Conservation (phyloP, 2,797 vertebrate species). For the Phrynocephalus forsythii region DNA sequence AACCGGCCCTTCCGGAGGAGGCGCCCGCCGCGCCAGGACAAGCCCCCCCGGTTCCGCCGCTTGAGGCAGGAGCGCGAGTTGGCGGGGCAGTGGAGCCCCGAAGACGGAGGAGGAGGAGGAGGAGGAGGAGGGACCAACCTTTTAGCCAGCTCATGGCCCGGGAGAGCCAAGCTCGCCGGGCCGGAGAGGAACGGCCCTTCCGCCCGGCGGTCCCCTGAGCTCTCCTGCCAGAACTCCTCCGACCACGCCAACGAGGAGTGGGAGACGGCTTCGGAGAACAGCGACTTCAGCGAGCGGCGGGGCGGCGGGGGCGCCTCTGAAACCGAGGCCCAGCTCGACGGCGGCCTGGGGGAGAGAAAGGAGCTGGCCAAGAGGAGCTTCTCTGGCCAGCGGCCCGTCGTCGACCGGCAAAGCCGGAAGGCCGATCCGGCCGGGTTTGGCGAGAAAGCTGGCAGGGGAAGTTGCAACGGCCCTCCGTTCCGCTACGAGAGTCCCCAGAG, state of each 20-base stretch:
- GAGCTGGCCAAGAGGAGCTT: conserved; percentile 97
- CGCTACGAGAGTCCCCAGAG: conserved; percentile 90
- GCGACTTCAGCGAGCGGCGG: conserved; percentile 91
- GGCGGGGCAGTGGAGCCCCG: conserved; percentile 87
- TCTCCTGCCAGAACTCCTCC: conserved; percentile 81
- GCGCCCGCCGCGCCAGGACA: conserved; percentile 95
- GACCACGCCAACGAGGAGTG: conserved; percentile 91
- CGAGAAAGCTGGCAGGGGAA: conserved; percentile 81
- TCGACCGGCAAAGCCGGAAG: conserved; percentile 94
- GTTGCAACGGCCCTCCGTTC: conserved; percentile 77
- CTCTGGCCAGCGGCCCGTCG: conserved; percentile 94
- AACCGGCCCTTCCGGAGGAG: conserved; percentile 89
- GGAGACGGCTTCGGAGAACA: conserved; percentile 97
- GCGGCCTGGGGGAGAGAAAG: conserved; percentile 87
- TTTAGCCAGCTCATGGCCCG: conserved; percentile 85
- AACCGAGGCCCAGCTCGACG: conserved; percentile 80
- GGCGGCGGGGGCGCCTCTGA: conserved; percentile 75
- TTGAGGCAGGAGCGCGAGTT: conserved; percentile 91
- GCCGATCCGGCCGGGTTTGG: conserved; percentile 84
- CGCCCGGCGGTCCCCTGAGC: conserved; percentile 78
- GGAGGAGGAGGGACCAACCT: conserved; percentile 76
- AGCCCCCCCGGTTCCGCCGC: conserved; percentile 94
- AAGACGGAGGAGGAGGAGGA: conserved; percentile 77
- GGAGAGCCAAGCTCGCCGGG: conserved; percentile 78
- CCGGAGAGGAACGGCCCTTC: conserved; percentile 81